Percentiles rank a stretch among this genome's conserved stretches.
Conservation (phyloP, 2,888 invertebrate species). For the Plagodis pulveraria region DNA sequence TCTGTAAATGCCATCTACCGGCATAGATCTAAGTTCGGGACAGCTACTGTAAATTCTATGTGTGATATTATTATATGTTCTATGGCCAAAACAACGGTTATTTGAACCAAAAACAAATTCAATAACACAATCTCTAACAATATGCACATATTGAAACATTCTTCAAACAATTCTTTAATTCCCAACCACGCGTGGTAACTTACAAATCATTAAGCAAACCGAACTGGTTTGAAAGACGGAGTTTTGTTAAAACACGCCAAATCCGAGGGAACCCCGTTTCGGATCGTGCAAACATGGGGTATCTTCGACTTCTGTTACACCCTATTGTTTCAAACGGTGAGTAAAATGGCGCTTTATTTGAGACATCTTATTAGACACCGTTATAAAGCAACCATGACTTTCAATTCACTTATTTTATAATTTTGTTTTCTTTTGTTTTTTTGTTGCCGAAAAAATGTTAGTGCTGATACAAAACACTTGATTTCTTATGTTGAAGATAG, state of each 20-base stretch:
- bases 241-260: slow-evolving; percentile 45
- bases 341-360: slow-evolving; percentile 27
- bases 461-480: no score
- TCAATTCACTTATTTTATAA: no score
- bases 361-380: background rate
- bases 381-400: no score
- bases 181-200: slow-evolving; percentile 30
- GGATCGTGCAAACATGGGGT: slow-evolving; percentile 44
- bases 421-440: no score
- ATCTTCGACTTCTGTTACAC: slow-evolving; percentile 43
- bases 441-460: no score
- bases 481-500: no score
- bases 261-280: slow-evolving; percentile 19
- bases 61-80: no score
- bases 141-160: background rate
- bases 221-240: slow-evolving; percentile 37
- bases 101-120: background rate
- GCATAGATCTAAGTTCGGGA: no score
- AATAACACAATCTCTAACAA: background rate
- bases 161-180: slow-evolving; percentile 12
- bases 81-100: no score
- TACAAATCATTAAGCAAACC: slow-evolving; percentile 41
- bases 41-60: no score
- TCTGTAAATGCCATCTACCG: no score
- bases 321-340: slow-evolving; percentile 47